Base-by-base conservation (phyloP, 1,140 invertebrate species). In the Coenobita brevimanus region DNA sequence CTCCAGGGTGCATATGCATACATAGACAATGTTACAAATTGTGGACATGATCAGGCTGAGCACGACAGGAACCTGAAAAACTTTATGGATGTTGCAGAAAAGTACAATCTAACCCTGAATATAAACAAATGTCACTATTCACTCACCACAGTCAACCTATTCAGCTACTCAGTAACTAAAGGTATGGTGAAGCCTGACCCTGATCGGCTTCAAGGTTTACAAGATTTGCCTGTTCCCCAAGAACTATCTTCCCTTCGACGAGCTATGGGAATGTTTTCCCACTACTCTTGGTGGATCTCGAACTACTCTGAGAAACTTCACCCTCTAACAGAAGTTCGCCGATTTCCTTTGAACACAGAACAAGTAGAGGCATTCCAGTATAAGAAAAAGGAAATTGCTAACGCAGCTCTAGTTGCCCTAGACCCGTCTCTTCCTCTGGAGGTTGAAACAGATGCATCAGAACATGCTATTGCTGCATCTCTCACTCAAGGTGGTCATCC, bases 401-500 rank as follows among this genome's bases (percentile, higher is more conserved):
- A 69, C 4, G 27, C 84, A 33, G 43, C 43, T 1, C 50, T 88
- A 27, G 17, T 1, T 0, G 62, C 67, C n/a, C 36, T 89, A 8
- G 67, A 89, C 69, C 27, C 15, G 2, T 1, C 8, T 2, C 1
- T n/a, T 24, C 64, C 67, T 10, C 89, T 89, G 24, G 38, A 38
- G 3, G 71, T 71, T 24, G 87, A 82, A 62, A 91, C 73, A 0
- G 71, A 85, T 84, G n/a, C 46, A 8, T 90, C 82, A 50, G 88
- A 91, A 21, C 60, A 54, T 78, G 89, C 89, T 30, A 89, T 91
- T 13, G 89, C 60, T 73, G 91, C 89, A 78, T 91, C 87, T 15
- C 78, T 91, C 10, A 75, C 38, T 38, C 90, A 91, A 79, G 46
- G 41, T 41, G 67, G 88, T 10, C 82, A 73, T 3, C 86, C 89